Conservation (phyloP, 1,140 invertebrate genomes). For the Zaprionus davidi region DNA sequence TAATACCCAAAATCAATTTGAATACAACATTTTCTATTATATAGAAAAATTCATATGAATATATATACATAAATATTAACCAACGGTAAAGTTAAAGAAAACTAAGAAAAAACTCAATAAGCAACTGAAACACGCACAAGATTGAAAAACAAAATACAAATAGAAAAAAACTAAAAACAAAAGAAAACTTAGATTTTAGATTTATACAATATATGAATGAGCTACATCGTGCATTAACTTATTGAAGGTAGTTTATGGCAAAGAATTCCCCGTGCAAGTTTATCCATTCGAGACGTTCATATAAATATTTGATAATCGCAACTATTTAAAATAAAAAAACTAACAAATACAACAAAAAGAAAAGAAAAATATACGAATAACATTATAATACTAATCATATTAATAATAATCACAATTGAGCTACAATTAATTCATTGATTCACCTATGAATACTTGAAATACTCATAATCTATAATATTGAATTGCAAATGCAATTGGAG, state of each 20-base stretch:
- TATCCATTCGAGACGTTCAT: slow-evolving; percentile 50
- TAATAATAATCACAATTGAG: slow-evolving; percentile 60
- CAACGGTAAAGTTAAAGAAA: slow-evolving; percentile 1
- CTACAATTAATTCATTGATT: slow-evolving; percentile 64
- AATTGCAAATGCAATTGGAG: slow-evolving; percentile 18
- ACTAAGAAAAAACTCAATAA: slow-evolving; percentile 45
- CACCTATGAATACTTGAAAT: slow-evolving; percentile 24
- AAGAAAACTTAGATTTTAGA: slow-evolving; percentile 19
- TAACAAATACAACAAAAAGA: slow-evolving; percentile 5
- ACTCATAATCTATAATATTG: slow-evolving; percentile 10
- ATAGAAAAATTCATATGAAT: slow-evolving; percentile 47
- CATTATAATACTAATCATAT: slow-evolving; percentile 34
- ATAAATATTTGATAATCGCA: slow-evolving; percentile 60
- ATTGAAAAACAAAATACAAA: slow-evolving; percentile 54
- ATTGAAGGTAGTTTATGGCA: slow-evolving; percentile 14
- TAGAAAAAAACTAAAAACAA: slow-evolving; percentile 1
- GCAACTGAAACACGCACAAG: slow-evolving; percentile 66
- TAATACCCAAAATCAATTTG: slow-evolving; percentile 40
- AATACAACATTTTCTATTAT: slow-evolving; percentile 63
- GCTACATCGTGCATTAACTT: slow-evolving; percentile 27
- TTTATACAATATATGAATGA: slow-evolving; percentile 34
- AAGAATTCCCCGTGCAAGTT: slow-evolving; percentile 23
- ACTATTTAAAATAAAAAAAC: background rate
- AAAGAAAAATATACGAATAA: slow-evolving; percentile 11
- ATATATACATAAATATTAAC: slow-evolving; percentile 25